phyloP scores from a whole-genome alignment of 1,140 invertebrate genomes.

The Drosophila parvula region DNA sequence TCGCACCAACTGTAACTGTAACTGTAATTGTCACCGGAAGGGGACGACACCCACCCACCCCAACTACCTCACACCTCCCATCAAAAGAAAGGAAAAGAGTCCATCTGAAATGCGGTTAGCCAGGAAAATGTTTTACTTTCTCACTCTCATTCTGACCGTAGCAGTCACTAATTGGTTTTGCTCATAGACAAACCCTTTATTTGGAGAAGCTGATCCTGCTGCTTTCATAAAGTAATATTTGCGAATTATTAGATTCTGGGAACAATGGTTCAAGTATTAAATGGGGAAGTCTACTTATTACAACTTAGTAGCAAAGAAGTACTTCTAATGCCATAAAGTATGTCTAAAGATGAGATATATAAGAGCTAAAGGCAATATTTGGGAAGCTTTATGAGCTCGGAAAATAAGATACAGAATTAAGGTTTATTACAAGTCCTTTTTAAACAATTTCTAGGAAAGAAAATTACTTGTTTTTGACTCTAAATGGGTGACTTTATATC shows the following conservation, averaged over 20 bases:
- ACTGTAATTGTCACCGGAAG: constrained; percentile 23
- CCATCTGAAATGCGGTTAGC: constrained; percentile 15
- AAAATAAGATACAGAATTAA: background rate
- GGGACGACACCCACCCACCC: background rate
- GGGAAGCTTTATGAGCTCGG: background rate
- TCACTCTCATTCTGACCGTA: constrained; percentile 1
- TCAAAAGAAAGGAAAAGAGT: constrained; percentile 6
- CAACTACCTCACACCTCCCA: background rate
- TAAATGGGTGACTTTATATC: background rate
- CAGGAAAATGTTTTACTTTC: constrained; percentile 13
- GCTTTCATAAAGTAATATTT: constrained; percentile 13
- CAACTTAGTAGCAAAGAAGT: background rate
- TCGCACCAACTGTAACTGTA: constrained; percentile 12
- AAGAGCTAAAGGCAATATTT: background rate
- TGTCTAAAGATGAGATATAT: background rate
- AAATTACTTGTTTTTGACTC: background rate
- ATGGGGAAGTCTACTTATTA: background rate
- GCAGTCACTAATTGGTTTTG: constrained; percentile 16
- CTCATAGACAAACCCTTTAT: background rate
- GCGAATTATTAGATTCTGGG: constrained; percentile 3
- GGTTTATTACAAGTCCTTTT: background rate
- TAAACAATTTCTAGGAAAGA: background rate
- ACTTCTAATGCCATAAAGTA: background rate
- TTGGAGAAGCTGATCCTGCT: background rate
- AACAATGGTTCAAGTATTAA: background rate